Conservation (phyloP, 2,797 vertebrate species). For the Falco concolor region DNA sequence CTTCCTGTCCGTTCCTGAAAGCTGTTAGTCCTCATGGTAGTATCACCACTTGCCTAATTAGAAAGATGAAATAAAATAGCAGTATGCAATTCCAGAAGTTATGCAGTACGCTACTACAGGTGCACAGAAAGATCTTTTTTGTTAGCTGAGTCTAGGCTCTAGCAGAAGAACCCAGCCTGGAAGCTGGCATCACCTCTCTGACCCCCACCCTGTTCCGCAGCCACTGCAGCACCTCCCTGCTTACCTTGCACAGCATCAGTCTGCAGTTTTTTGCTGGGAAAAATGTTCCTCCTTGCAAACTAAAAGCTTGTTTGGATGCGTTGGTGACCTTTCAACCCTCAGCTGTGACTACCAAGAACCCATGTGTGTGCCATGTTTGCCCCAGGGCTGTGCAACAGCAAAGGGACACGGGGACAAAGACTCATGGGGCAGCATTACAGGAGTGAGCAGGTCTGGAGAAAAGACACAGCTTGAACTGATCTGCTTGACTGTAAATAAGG, state of each 20-base stretch:
- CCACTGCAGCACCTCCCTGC: background rate
- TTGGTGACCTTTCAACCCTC: background rate
- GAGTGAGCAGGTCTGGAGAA: background rate
- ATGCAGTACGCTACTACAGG: background rate
- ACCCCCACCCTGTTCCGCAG: background rate
- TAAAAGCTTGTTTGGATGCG: background rate
- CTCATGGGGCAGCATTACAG: background rate
- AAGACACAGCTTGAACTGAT: background rate
- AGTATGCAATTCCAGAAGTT: background rate
- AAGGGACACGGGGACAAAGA: background rate
- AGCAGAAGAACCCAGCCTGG: background rate
- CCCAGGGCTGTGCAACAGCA: background rate
- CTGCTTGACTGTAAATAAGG: background rate
- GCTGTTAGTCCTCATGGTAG: background rate
- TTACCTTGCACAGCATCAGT: background rate
- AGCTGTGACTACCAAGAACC: background rate
- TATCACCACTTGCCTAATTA: background rate
- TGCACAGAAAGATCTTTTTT: background rate
- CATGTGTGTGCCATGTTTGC: rapidly evolving
- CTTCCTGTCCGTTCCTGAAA: background rate
- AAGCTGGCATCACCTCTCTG: rapidly evolving
- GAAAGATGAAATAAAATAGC: background rate
- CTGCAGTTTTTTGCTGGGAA: background rate
- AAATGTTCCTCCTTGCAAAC: background rate
- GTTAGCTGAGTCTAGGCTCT: background rate